Evolutionary conservation across 2,113 vertebrate genomes (phyloP).

Genomic region (Arizona elegans): DNA sequence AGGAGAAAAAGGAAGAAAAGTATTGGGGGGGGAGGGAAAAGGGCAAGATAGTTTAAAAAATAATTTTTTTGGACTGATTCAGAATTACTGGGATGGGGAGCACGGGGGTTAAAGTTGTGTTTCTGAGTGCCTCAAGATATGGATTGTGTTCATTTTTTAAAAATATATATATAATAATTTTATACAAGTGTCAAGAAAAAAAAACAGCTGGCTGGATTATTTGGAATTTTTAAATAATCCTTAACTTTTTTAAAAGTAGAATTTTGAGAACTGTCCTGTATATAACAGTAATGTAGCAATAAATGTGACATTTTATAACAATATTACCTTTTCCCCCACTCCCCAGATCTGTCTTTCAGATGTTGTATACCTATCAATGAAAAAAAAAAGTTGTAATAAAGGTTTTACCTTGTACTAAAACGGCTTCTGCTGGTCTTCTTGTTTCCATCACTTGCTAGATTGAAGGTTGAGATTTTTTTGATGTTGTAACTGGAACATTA

Average conservation of each 20-base stretch:
- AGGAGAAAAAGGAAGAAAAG: constrained; percentile 32
- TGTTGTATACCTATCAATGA: constrained; percentile 76
- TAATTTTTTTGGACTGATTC: constrained; percentile 54
- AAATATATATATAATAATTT: constrained; percentile 60
- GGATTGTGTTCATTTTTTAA: constrained; percentile 65
- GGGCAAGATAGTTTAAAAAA: neutral
- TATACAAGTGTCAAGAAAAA: constrained; percentile 67
- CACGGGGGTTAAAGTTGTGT: constrained; percentile 65
- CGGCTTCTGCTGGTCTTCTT: neutral
- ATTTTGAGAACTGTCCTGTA: constrained; percentile 86
- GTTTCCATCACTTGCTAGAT: neutral
- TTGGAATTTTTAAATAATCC: constrained; percentile 75
- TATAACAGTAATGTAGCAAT: constrained; percentile 96
- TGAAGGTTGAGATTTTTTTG: neutral
- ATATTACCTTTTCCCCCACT: constrained; percentile 70
- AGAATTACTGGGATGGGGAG: constrained; percentile 36
- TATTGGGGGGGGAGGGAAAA: constrained; percentile 53
- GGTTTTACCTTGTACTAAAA: constrained; percentile 53
- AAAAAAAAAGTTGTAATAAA: constrained; percentile 56
- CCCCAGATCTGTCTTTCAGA: constrained; percentile 80
- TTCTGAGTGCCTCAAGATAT: constrained; percentile 74
- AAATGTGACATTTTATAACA: constrained; percentile 94
- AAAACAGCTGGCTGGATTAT: constrained; percentile 80
- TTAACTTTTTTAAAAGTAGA: constrained; percentile 83
- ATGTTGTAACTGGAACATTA: neutral